Evolutionary conservation across 2,113 vertebrate genomes (phyloP).

Genomic region (Patagioenas fasciata): DNA sequence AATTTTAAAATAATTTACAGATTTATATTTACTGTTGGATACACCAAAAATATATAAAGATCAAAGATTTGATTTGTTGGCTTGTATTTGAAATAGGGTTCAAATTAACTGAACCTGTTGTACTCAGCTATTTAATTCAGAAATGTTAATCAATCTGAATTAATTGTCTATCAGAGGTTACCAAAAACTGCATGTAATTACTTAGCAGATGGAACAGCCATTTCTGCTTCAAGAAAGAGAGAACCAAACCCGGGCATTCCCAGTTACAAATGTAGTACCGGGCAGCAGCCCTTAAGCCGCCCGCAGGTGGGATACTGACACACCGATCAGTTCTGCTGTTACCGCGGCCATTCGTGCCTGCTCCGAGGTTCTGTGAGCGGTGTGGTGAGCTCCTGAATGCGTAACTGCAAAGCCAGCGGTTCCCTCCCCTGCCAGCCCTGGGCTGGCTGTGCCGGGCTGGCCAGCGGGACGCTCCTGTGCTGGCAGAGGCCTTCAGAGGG

Average conservation of each 20-base stretch:
- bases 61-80: constrained; percentile 36
- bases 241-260: background rate
- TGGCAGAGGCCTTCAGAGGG: fast-evolving
- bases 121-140: constrained; percentile 33
- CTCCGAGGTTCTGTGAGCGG: background rate
- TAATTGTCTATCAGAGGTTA: constrained; percentile 27
- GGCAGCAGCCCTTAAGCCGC: background rate
- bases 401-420: background rate
- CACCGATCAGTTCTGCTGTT: constrained; percentile 32
- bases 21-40: constrained; percentile 69
- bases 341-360: background rate
- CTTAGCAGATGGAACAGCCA: background rate
- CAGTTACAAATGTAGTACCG: background rate
- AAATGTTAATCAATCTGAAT: background rate
- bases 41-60: constrained; percentile 68
- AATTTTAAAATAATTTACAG: constrained; percentile 74
- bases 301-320: constrained; percentile 21
- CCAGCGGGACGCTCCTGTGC: background rate
- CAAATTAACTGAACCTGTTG: background rate
- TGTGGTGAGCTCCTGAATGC: background rate
- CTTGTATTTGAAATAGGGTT: constrained; percentile 47
- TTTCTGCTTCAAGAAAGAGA: background rate
- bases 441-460: fast-evolving
- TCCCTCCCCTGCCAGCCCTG: background rate
- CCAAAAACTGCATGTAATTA: background rate